These are phyloP conservation scores for Chrysolophus pictus DNA, from an alignment of 2,797 vertebrate species.

Conservation along the genomic window DNA sequence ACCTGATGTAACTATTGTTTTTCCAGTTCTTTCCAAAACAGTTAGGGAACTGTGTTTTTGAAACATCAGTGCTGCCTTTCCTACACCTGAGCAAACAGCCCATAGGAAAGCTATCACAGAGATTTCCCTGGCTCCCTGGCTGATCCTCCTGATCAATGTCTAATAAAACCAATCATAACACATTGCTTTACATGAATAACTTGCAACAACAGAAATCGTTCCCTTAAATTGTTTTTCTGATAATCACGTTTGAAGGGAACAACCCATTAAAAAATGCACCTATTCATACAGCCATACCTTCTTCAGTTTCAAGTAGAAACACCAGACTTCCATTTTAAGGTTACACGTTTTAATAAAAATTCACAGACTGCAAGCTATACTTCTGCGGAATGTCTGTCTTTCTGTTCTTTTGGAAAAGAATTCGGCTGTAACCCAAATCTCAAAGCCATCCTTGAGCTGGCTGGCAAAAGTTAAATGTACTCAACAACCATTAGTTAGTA, in stretches of 20 bases:
- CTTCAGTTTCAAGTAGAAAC: background rate
- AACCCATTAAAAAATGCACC: background rate
- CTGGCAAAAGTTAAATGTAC: background rate
- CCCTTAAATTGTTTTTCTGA: background rate
- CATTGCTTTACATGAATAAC: background rate
- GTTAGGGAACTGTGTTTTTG: background rate
- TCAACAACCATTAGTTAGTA: background rate
- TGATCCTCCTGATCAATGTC: background rate
- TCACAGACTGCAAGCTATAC: background rate
- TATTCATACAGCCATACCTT: background rate
- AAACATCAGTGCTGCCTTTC: background rate
- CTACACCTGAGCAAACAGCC: conserved; percentile 45
- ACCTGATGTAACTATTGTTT: background rate
- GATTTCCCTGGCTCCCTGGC: background rate
- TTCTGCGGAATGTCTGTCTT: background rate
- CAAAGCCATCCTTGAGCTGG: background rate
- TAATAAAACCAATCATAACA: background rate
- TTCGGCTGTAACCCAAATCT: background rate
- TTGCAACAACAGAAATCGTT: background rate
- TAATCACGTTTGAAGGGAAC: background rate
- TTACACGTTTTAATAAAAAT: background rate
- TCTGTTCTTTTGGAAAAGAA: background rate
- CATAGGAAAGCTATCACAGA: background rate
- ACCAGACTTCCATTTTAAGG: background rate
- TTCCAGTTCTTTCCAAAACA: background rate